phyloP scores from a whole-genome alignment of 2,888 invertebrate species.

The Mactromeris polynyma region DNA sequence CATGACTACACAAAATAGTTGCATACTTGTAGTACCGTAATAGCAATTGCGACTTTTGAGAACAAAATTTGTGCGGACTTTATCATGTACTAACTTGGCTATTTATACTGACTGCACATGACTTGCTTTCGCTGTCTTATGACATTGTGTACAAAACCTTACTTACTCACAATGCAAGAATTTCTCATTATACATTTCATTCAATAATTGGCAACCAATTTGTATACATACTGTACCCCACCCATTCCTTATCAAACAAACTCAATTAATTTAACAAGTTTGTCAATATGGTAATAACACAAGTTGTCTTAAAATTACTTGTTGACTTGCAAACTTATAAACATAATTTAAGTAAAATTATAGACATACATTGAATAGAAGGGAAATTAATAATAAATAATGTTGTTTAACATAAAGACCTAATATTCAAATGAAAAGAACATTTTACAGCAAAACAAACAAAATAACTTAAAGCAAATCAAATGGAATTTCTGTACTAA shows the following conservation, averaged over 20 bases:
- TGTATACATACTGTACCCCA: not conserved
- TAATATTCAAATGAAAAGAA: not conserved
- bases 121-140: not conserved
- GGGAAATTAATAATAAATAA: constrained; percentile 1
- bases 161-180: not conserved
- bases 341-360: not conserved
- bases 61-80: too few relatives aligned
- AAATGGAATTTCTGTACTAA: not conserved
- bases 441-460: not conserved
- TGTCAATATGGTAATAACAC: not conserved
- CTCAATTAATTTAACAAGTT: not conserved
- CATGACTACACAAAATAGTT: too few relatives aligned
- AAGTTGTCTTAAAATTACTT: not conserved
- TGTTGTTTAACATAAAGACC: not conserved
- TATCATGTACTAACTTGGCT: not conserved
- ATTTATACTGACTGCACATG: not conserved
- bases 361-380: not conserved
- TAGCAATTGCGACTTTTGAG: too few relatives aligned
- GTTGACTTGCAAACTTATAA: not conserved
- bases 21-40: too few relatives aligned
- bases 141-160: not conserved
- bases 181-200: not conserved
- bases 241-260: not conserved
- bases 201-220: not conserved
- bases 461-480: not conserved